Evolutionary conservation across 53 echinoderm and acorn worm species (phyloP), one percentile per base, ranked within the genome.

Genomic region (Echinometra lucunter): DNA sequence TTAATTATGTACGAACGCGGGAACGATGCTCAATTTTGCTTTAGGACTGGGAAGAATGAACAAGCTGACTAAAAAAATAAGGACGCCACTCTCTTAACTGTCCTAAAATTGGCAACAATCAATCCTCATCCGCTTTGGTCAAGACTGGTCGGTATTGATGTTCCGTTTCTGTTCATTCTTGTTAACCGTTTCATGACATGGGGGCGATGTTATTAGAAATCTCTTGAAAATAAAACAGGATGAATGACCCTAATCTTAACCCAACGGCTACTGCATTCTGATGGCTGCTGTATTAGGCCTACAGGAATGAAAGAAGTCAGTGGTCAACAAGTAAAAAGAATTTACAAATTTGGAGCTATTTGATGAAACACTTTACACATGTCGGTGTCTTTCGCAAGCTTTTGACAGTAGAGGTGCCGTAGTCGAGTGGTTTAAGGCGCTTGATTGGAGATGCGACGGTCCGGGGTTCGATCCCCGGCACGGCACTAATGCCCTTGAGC

Each of bases 21-120:
- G 85, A 30, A 49, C 27, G 49, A 16, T 47, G 30, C 45, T 85
- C 28, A 30, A 53, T 38, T 81, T 40, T 21, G 85, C 6, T 85
- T 85, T 11, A 47, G 37, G 45, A 85, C n/a, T 53, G 49, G 85
- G 5, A 49, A 37, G n/a, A 47, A 85, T 47, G 28, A 47, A 28
- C 45, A 53, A 85, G n/a, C 85, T 85, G 55, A 47, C 85, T 28
- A 27, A 27, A 27, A 47, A 30, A 85, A 85, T 85, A 28, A 49
- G 85, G 53, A 49, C 15, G 85, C 85, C n/a, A 1, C 55, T n/a
- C 53, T 30, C 11, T 10, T 85, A 85, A 85, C 13, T 10, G n/a
- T 28, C 13, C 55, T 28, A 28, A 85, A 85, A 85, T 85, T 85
- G 85, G 85, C 85, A 85, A 85, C 53, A 23, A 85, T 85, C 49